Conservation (phyloP, 2,888 invertebrate genomes). For the Aphrophora alni region DNA sequence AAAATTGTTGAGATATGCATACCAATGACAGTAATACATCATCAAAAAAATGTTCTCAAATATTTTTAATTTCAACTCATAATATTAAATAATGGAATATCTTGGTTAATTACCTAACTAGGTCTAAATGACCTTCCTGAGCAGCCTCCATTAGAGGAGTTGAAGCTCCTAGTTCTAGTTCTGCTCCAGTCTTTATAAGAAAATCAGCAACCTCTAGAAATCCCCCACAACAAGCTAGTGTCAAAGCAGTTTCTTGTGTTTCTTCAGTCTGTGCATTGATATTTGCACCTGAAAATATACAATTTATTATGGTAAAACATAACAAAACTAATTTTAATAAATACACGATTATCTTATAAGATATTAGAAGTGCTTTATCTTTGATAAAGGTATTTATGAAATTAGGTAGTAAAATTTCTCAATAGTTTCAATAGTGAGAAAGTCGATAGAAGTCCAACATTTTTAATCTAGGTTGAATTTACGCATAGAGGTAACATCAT, state of each 20-base stretch:
- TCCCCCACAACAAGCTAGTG: slow-evolving; percentile 93
- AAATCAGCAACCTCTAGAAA: slow-evolving; percentile 96
- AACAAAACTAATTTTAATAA: background rate
- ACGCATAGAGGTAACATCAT: no score
- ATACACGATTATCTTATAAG: background rate
- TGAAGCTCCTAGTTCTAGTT: slow-evolving; percentile 92
- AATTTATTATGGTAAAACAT: no score
- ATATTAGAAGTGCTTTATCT: background rate
- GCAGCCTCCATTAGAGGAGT: slow-evolving; percentile 99
- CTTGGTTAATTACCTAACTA: slow-evolving; percentile 89
- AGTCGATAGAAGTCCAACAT: no score
- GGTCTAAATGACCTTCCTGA: slow-evolving; percentile 95
- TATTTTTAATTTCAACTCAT: no score
- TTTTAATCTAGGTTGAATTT: no score
- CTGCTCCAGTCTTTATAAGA: slow-evolving; percentile 93
- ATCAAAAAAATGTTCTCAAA: no score
- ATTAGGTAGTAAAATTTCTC: no score
- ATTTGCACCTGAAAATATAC: slow-evolving; percentile 66
- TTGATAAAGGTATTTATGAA: background rate
- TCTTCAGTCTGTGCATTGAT: slow-evolving; percentile 99
- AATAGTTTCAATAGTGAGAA: no score
- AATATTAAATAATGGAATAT: no score
- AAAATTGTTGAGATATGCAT: no score
- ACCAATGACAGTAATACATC: no score
- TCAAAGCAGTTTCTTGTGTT: slow-evolving; percentile 95